These are phyloP conservation scores for Anhinga rufa DNA, from an alignment of 2,113 vertebrate species.

Conservation along the genomic window DNA sequence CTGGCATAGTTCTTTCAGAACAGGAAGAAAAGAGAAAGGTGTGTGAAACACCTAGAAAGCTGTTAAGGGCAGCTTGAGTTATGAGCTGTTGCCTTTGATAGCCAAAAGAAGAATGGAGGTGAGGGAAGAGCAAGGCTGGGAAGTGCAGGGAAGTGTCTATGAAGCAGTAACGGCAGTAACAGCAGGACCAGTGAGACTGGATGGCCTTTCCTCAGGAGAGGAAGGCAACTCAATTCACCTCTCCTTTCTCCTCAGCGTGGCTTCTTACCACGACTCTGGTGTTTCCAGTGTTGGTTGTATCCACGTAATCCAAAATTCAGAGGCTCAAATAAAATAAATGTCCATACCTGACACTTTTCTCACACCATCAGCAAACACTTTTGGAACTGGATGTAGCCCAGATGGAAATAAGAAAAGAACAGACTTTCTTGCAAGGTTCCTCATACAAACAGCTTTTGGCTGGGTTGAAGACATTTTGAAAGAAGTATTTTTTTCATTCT, in stretches of 20 bases:
- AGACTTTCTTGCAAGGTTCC: slow-evolving; percentile 41
- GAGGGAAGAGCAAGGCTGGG: background rate
- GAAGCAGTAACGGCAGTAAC: background rate
- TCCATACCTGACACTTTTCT: background rate
- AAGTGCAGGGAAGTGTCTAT: background rate
- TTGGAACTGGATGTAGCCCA: slow-evolving; percentile 1
- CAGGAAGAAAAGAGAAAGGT: background rate
- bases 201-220: background rate
- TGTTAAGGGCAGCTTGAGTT: background rate
- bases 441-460: background rate
- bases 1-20: background rate
- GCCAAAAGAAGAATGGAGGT: background rate
- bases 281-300: background rate
- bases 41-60: background rate
- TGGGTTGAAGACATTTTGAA: background rate
- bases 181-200: background rate
- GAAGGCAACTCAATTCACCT: background rate
- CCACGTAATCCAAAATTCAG: background rate
- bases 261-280: background rate
- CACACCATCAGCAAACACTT: background rate
- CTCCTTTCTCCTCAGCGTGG: background rate
- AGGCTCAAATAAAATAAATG: background rate
- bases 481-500: background rate
- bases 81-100: background rate
- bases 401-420: slow-evolving; percentile 17